Evolutionary conservation across 1,140 invertebrate genomes (phyloP).

Genomic region (Heliconius hewitsoni): DNA sequence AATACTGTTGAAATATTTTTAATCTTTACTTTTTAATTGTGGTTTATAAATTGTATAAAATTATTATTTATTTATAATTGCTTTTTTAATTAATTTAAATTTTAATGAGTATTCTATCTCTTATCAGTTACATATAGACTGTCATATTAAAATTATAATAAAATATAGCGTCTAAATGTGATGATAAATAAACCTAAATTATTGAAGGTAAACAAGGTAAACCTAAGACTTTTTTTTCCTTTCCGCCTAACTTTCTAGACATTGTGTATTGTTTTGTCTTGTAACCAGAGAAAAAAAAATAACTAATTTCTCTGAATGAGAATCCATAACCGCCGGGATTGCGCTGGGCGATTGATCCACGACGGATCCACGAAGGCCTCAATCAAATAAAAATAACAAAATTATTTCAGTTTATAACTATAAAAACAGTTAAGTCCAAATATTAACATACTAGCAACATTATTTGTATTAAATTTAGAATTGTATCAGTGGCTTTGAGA

Average conservation of each 20-base stretch:
- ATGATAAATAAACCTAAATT: too few species aligned
- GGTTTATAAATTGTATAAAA: not conserved
- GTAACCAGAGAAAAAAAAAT: too few species aligned
- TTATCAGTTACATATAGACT: not conserved
- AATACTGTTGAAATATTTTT: not conserved
- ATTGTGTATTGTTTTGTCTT: too few species aligned
- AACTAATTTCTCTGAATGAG: not conserved
- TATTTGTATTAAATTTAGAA: slow-evolving; percentile 26
- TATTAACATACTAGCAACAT: not conserved
- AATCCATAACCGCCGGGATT: too few species aligned
- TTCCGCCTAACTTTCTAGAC: too few species aligned
- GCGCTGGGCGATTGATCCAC: too few species aligned
- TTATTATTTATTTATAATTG: not conserved
- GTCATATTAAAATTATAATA: not conserved
- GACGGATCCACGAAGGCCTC: too few species aligned
- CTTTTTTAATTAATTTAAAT: not conserved
- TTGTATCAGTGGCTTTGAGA: slow-evolving; percentile 55
- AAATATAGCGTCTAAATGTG: not conserved
- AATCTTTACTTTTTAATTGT: not conserved
- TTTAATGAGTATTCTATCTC: not conserved
- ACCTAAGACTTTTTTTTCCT: too few species aligned
- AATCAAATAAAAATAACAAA: too few species aligned
- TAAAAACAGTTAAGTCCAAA: too few species aligned
- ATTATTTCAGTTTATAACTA: too few species aligned
- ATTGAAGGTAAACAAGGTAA: too few species aligned